These are phyloP conservation scores for Galerucella nymphaeae DNA, from an alignment of 2,888 invertebrate species.

Conservation along the genomic window DNA sequence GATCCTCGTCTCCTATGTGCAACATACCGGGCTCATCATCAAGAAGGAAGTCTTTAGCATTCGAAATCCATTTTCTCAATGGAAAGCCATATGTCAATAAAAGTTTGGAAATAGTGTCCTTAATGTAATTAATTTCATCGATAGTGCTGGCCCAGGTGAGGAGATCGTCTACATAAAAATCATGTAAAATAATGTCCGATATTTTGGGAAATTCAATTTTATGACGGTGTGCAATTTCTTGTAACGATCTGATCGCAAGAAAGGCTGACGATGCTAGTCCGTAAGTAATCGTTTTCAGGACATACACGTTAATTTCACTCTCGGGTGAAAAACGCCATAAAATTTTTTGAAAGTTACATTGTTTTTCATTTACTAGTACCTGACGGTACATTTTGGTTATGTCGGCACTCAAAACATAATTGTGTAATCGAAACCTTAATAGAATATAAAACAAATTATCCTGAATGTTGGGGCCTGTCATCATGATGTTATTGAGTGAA, in stretches of 20 bases:
- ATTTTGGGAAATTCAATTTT: slow-evolving; percentile 28
- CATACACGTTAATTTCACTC: slow-evolving; percentile 29
- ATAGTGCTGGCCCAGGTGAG: slow-evolving; percentile 32
- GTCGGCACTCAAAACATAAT: slow-evolving; percentile 45
- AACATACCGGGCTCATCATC: slow-evolving; percentile 13
- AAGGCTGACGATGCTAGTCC: slow-evolving; percentile 36
- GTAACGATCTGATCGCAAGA: slow-evolving; percentile 41
- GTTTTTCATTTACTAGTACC: slow-evolving; percentile 37
- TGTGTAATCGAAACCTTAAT: slow-evolving; percentile 44
- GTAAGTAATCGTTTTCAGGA: slow-evolving; percentile 39
- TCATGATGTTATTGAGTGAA: slow-evolving; percentile 46
- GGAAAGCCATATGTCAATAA: slow-evolving; percentile 29
- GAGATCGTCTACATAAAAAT: slow-evolving; percentile 48
- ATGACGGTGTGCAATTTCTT: slow-evolving; percentile 29
- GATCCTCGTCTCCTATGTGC: slow-evolving; percentile 12
- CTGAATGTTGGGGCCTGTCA: slow-evolving; percentile 46
- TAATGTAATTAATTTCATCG: slow-evolving; percentile 15
- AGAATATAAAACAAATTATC: slow-evolving; percentile 46
- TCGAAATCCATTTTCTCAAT: slow-evolving; percentile 44
- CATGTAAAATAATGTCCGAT: slow-evolving; percentile 32
- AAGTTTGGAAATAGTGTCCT: slow-evolving; percentile 14
- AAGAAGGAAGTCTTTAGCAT: slow-evolving; percentile 12
- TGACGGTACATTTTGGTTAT: slow-evolving; percentile 48
- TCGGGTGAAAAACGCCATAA: slow-evolving; percentile 39
- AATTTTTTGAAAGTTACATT: slow-evolving; percentile 42